Percentiles rank a stretch among this genome's conserved stretches.
Evolutionary conservation across 2,888 invertebrate genomes (phyloP).

Genomic region (Halocaridina rubra): DNA sequence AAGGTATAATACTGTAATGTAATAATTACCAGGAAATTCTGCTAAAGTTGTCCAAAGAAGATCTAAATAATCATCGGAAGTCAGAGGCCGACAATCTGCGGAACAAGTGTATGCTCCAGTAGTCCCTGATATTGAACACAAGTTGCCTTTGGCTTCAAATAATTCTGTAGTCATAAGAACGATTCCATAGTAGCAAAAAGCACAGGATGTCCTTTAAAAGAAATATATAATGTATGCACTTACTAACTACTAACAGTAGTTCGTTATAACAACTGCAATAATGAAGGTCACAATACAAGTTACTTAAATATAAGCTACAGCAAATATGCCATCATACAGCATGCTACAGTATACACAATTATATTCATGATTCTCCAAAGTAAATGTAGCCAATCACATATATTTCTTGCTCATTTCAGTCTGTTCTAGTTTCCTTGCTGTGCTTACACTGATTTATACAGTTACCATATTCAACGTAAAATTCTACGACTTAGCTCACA

Average conservation of each 20-base stretch:
- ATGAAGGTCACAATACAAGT: not conserved
- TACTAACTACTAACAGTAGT: not conserved
- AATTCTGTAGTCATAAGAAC: conserved; percentile 95
- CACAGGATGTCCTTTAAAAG: conserved; percentile 83
- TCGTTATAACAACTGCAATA: too few relatives aligned
- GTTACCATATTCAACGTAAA: too few relatives aligned
- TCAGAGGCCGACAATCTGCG: conserved; percentile 73
- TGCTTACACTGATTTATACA: too few relatives aligned
- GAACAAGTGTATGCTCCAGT: conserved; percentile 66
- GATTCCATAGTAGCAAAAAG: conserved; percentile 94
- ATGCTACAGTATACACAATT: too few relatives aligned
- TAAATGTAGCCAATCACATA: too few relatives aligned
- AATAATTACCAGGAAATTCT: conserved; percentile 92
- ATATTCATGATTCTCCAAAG: too few relatives aligned
- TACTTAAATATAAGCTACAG: not conserved
- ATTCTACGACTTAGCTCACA: too few relatives aligned
- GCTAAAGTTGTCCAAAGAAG: conserved; percentile 93
- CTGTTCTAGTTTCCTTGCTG: too few relatives aligned
- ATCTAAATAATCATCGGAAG: conserved; percentile 90
- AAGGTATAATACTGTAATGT: too few relatives aligned
- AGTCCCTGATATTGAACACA: conserved; percentile 42
- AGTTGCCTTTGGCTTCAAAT: conserved; percentile 75
- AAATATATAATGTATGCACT: not conserved
- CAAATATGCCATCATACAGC: not conserved
- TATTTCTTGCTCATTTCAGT: too few relatives aligned